Conservation (phyloP, 2,113 vertebrate species). For the Laticauda colubrina region DNA sequence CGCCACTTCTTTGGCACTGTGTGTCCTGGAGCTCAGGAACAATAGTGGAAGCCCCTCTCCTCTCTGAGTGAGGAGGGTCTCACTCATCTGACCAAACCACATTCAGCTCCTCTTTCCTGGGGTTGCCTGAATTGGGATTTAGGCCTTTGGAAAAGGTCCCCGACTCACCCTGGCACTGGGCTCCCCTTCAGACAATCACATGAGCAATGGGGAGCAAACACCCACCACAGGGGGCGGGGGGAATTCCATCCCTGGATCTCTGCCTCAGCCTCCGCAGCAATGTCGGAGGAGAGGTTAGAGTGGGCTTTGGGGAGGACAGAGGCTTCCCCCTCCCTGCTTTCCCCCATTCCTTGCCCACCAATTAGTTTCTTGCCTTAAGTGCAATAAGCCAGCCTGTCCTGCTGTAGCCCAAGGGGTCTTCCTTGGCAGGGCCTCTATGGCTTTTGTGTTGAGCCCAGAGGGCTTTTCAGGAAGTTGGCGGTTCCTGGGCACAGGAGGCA, state of each 20-base stretch:
- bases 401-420: conserved; percentile 36
- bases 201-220: conserved; percentile 52
- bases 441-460: conserved; percentile 53
- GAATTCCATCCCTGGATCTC: background rate
- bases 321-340: conserved; percentile 39
- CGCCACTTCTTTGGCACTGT: background rate
- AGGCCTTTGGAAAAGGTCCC: conserved; percentile 9
- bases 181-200: conserved; percentile 70
- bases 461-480: conserved; percentile 23
- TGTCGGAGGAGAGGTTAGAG: background rate
- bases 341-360: conserved; percentile 59
- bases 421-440: conserved; percentile 35
- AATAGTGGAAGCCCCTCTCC: background rate
- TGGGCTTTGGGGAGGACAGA: conserved; percentile 32
- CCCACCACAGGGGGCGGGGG: background rate
- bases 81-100: background rate
- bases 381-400: conserved; percentile 73
- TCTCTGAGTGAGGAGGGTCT: background rate
- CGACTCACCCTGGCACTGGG: conserved; percentile 39
- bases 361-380: conserved; percentile 72
- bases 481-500: conserved; percentile 27
- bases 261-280: background rate
- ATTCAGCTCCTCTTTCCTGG: background rate
- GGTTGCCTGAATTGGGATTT: background rate
- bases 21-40: background rate